Evolutionary conservation across 2,888 invertebrate genomes (phyloP).

Genomic region (Agrilus cyanescens): DNA sequence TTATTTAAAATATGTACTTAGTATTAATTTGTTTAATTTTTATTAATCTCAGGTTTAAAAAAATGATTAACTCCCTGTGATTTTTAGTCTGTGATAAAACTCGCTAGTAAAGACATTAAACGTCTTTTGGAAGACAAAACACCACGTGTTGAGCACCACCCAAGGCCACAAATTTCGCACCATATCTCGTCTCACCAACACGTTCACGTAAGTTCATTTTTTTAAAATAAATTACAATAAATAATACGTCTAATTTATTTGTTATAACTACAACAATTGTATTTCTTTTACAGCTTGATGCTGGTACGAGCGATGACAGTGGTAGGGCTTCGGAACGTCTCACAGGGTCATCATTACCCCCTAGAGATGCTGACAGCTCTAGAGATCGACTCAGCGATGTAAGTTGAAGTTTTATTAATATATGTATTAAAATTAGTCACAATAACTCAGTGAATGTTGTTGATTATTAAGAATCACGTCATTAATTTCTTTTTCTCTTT

Average conservation of each 20-base stretch:
- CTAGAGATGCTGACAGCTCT: slow-evolving; percentile 69
- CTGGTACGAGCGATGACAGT: slow-evolving; percentile 76
- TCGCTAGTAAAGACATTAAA: slow-evolving; percentile 45
- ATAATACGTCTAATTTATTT: not conserved
- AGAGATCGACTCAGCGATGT: slow-evolving; percentile 78
- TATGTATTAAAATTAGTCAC: no score
- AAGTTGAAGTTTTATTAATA: slow-evolving; percentile 35
- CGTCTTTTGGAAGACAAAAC: slow-evolving; percentile 45
- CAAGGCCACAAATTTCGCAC: slow-evolving; percentile 44
- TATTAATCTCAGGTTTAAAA: no score
- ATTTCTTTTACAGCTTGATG: slow-evolving; percentile 45
- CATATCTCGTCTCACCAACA: slow-evolving; percentile 36
- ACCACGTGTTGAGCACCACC: slow-evolving; percentile 40
- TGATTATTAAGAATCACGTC: no score
- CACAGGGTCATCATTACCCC: slow-evolving; percentile 63
- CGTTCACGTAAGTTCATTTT: slow-evolving; percentile 29
- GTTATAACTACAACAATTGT: not conserved
- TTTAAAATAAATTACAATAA: not conserved
- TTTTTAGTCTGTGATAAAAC: slow-evolving; percentile 41
- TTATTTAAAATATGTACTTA: no score
- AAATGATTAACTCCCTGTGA: no score
- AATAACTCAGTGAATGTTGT: no score
- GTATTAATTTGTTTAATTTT: no score
- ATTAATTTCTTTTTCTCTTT: slow-evolving; percentile 27
- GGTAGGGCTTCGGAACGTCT: slow-evolving; percentile 71